Evolutionary conservation across 1,140 invertebrate species (phyloP).

Genomic region (Triops longicaudatus): DNA sequence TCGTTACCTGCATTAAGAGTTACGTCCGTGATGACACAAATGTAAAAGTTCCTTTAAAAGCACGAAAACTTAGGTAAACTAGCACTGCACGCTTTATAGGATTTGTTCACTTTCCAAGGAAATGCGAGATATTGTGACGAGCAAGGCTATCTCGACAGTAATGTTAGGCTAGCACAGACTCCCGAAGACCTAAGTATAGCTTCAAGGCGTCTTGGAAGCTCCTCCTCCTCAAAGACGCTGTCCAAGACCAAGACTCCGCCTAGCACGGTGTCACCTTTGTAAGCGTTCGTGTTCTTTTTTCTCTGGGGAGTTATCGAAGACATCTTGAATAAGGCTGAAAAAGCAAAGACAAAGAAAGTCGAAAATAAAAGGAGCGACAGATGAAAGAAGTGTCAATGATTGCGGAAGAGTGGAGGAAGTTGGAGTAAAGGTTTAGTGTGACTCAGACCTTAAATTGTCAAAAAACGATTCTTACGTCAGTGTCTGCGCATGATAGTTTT

Average conservation of each 20-base stretch:
- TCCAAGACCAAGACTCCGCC: background rate
- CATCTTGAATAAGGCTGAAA: background rate
- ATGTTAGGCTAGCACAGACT: background rate
- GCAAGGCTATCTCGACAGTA: background rate
- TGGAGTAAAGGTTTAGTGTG: background rate
- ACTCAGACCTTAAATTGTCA: background rate
- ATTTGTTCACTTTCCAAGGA: background rate
- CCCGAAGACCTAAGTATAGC: slow-evolving; percentile 10
- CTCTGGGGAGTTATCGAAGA: background rate
- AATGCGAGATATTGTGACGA: background rate
- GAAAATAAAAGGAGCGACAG: background rate
- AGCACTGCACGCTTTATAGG: background rate
- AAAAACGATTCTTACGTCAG: background rate
- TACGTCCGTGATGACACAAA: no score
- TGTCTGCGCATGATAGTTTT: background rate
- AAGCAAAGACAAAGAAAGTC: background rate
- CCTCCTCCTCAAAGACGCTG: background rate
- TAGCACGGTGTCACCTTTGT: background rate
- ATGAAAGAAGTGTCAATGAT: background rate
- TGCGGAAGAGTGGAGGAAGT: background rate
- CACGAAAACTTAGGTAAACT: no score
- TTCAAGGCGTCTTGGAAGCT: background rate
- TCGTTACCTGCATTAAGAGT: no score
- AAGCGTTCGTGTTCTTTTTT: background rate
- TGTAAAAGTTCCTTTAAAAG: no score